These are phyloP conservation scores for Crotalus tigris DNA, from an alignment of 2,113 vertebrate genomes.

Conservation along the genomic window DNA sequence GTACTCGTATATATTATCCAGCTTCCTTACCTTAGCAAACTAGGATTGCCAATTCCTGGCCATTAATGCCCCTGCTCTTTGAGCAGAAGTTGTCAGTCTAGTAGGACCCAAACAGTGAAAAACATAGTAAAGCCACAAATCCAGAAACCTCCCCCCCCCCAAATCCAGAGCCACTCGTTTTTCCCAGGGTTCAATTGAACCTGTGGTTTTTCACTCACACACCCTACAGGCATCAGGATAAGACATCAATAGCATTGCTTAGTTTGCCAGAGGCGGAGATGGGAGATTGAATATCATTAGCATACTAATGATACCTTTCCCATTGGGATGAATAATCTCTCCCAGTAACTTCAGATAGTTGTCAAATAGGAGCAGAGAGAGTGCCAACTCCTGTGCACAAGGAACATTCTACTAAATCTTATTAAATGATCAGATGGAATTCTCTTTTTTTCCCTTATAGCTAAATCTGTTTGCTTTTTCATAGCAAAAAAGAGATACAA, in stretches of 20 bases:
- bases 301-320: background rate
- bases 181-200: background rate
- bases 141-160: background rate
- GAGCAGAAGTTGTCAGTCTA: too few relatives aligned
- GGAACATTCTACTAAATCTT: conserved; percentile 18
- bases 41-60: too few relatives aligned
- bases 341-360: background rate
- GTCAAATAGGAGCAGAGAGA: background rate
- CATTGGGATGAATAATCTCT: background rate
- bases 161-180: background rate
- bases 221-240: background rate
- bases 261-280: background rate
- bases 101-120: too few relatives aligned
- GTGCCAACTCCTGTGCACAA: background rate
- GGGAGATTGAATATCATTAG: too few relatives aligned
- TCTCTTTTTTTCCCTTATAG: background rate
- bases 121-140: background rate
- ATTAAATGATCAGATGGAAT: conserved; percentile 2
- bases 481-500: background rate
- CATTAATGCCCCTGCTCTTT: too few relatives aligned
- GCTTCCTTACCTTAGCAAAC: too few relatives aligned
- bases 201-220: background rate
- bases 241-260: background rate
- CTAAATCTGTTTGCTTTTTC: background rate
- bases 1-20: too few relatives aligned